Percentiles rank a stretch among this genome's conserved stretches.
Evolutionary conservation across 2,113 vertebrate genomes (phyloP).

Genomic region (Chlamydotis undulata): DNA sequence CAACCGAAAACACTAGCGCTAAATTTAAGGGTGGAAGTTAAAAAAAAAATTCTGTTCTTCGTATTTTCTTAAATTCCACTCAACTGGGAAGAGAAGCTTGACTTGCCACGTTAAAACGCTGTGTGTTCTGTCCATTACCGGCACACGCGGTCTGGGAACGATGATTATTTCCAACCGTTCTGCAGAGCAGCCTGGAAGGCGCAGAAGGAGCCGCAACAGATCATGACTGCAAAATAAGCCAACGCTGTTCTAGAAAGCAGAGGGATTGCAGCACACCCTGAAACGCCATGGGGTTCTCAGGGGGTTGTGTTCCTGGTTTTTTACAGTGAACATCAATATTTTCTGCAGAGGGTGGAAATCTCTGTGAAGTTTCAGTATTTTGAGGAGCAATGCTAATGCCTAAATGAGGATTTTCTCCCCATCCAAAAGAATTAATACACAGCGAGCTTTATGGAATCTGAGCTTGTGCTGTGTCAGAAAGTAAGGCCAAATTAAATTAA

Average conservation of each 20-base stretch:
- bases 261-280: background rate
- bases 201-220: background rate
- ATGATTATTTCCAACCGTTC: background rate
- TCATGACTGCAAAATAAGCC: background rate
- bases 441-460: background rate
- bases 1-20: rapidly evolving
- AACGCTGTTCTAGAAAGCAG: background rate
- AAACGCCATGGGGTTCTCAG: background rate
- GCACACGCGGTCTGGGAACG: rapidly evolving
- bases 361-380: background rate
- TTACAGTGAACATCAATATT: background rate
- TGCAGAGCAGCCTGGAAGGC: background rate
- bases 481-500: too few relatives aligned
- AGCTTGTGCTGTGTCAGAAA: background rate
- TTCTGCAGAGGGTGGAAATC: background rate
- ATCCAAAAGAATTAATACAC: rapidly evolving
- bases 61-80: background rate
- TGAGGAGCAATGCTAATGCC: background rate
- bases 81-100: background rate
- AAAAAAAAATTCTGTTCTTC: too few relatives aligned
- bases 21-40: background rate
- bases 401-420: background rate
- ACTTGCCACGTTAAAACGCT: background rate
- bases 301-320: background rate
- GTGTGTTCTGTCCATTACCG: too few relatives aligned